These are phyloP conservation scores for Eulemur rubriventer DNA, from an alignment of 2,797 vertebrate species.

Conservation along the genomic window DNA sequence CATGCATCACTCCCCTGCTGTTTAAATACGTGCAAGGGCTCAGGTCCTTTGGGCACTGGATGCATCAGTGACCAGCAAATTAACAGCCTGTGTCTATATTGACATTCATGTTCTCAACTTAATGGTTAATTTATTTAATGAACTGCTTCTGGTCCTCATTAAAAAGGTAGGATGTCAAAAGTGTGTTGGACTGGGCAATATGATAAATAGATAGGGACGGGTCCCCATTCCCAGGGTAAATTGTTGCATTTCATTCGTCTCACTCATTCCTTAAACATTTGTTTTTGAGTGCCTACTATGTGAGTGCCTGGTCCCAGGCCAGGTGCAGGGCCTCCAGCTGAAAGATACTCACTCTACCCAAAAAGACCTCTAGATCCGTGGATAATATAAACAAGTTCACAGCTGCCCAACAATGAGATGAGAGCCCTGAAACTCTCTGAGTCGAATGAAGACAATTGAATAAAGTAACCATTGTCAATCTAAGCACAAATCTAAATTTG, in stretches of 20 bases:
- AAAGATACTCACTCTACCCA: neutral
- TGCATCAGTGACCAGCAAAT: conserved; percentile 59
- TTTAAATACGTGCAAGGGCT: neutral
- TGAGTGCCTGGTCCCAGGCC: neutral
- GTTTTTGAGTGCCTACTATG: neutral
- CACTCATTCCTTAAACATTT: neutral
- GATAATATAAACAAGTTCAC: neutral
- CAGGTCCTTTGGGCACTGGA: neutral
- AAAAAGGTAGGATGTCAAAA: conserved; percentile 47
- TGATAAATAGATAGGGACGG: neutral
- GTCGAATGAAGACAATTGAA: neutral
- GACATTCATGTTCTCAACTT: conserved; percentile 54
- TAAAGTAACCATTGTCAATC: neutral
- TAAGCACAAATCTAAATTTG: neutral
- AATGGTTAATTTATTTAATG: conserved; percentile 75
- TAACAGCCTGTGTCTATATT: conserved; percentile 66
- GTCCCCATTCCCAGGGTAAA: neutral
- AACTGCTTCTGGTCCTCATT: conserved; percentile 50
- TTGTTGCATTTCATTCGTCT: neutral
- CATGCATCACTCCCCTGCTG: neutral
- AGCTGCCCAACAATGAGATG: neutral
- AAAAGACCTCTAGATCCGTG: neutral
- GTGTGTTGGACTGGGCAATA: neutral
- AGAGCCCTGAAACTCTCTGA: neutral
- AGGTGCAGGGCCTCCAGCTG: neutral